Evolutionary conservation across 2,113 vertebrate species (phyloP).

Genomic region (Drymodes brunneopygia): DNA sequence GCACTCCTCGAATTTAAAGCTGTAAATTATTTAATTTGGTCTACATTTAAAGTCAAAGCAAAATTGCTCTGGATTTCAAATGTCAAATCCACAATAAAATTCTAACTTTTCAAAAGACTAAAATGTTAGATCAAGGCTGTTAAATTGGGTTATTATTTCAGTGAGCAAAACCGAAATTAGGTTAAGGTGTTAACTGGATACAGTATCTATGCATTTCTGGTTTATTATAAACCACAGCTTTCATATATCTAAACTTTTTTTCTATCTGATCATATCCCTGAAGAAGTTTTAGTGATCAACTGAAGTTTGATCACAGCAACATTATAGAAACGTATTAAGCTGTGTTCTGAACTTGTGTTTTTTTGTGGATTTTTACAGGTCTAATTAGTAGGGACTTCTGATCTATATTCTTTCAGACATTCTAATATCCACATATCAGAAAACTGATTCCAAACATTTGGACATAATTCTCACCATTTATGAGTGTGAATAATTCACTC

Average conservation of each 20-base stretch:
- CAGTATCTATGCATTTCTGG: not conserved
- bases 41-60: not conserved
- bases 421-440: not conserved
- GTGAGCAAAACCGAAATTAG: not conserved
- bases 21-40: not conserved
- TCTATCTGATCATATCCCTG: not conserved
- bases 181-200: not conserved
- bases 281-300: not conserved
- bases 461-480: not conserved
- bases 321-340: not conserved
- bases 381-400: not conserved
- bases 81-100: not conserved
- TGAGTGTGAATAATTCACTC: not conserved
- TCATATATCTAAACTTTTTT: not conserved
- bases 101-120: not conserved
- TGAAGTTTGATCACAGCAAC: not conserved
- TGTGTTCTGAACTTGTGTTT: not conserved
- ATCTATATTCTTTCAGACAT: not conserved
- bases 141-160: not conserved
- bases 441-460: not conserved
- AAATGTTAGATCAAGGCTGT: not conserved
- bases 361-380: not conserved
- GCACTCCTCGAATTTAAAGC: not conserved
- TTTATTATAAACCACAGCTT: not conserved
- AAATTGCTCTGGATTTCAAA: not conserved